A percentile compares a stretch with the other conserved stretches of the same genome.
Conservation (phyloP, 1,140 invertebrate genomes). For the Drosophila hydei region DNA sequence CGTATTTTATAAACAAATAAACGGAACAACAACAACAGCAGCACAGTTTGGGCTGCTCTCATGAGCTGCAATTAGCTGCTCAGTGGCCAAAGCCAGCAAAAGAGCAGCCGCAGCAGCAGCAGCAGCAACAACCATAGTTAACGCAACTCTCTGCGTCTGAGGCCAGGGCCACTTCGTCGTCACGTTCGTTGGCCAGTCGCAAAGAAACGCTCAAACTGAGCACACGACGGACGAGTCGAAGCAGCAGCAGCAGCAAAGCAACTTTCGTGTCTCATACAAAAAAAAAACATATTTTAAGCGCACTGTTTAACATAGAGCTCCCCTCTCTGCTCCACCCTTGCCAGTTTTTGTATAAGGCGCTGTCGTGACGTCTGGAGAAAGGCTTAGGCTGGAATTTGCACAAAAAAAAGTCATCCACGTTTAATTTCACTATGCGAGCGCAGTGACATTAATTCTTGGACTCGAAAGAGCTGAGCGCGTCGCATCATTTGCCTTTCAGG, state of each 20-base stretch:
- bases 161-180: slow-evolving; percentile 36
- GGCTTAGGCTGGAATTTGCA: slow-evolving; percentile 51
- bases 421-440: slow-evolving; percentile 60
- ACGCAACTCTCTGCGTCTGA: slow-evolving; percentile 49
- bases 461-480: not conserved
- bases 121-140: slow-evolving; percentile 26
- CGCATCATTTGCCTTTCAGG: slow-evolving; percentile 30
- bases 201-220: slow-evolving; percentile 74
- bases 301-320: not conserved
- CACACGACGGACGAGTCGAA: slow-evolving; percentile 47
- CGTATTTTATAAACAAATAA: slow-evolving; percentile 50
- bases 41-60: slow-evolving; percentile 13
- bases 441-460: slow-evolving; percentile 51
- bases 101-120: slow-evolving; percentile 1
- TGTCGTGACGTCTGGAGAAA: slow-evolving; percentile 55
- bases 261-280: slow-evolving; percentile 64
- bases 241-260: slow-evolving; percentile 28
- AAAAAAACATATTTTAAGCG: slow-evolving; percentile 10
- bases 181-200: slow-evolving; percentile 60
- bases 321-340: not conserved
- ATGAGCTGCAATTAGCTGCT: slow-evolving; percentile 45
- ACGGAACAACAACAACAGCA: slow-evolving; percentile 13
- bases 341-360: slow-evolving; percentile 9
- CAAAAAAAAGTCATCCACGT: not conserved
- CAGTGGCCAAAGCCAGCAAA: slow-evolving; percentile 17